phyloP scores from a whole-genome alignment of 2,113 vertebrate species.

The Gopherus flavomarginatus region DNA sequence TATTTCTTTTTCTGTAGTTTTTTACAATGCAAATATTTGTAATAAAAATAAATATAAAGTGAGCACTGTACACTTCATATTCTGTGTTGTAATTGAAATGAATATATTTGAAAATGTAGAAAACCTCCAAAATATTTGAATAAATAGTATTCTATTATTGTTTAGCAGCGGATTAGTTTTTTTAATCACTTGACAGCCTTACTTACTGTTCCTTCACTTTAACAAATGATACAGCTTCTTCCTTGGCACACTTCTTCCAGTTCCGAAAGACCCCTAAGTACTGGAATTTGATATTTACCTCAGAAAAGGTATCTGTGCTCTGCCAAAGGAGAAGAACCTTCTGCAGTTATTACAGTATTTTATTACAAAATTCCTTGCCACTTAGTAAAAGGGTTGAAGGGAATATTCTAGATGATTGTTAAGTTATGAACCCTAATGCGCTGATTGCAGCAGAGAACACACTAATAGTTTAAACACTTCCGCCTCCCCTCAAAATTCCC shows the following conservation, averaged over 20 bases:
- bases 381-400: neutral
- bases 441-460: accelerated
- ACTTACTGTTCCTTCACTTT: neutral
- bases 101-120: too few relatives aligned
- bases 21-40: too few relatives aligned
- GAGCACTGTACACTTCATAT: too few relatives aligned
- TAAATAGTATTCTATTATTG: too few relatives aligned
- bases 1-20: too few relatives aligned
- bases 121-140: too few relatives aligned
- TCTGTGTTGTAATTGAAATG: too few relatives aligned
- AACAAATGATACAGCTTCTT: neutral
- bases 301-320: neutral
- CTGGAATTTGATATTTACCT: neutral
- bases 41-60: too few relatives aligned
- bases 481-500: neutral
- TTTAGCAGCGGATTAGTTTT: too few relatives aligned
- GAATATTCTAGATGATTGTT: neutral
- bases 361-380: neutral
- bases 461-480: neutral
- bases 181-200: too few relatives aligned
- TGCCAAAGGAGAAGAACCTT: neutral
- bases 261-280: neutral
- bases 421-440: neutral
- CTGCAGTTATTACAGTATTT: neutral
- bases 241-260: neutral